Conservation (phyloP, 2,113 vertebrate species). For the Prolemur simus region DNA sequence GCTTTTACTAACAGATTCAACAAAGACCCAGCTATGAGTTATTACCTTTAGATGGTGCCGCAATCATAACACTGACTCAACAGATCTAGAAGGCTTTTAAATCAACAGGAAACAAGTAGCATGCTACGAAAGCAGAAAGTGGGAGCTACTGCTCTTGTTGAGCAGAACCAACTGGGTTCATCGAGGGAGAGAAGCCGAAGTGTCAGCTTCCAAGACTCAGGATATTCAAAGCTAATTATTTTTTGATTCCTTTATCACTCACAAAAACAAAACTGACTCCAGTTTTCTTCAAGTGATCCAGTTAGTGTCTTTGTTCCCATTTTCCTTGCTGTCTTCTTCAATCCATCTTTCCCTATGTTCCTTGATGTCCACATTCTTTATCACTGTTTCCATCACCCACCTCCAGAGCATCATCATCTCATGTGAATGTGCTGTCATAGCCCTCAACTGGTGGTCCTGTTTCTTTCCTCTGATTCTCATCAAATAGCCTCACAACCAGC, state of each 20-base stretch:
- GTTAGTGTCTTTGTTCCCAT: not conserved
- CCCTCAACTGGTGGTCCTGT: fast-evolving
- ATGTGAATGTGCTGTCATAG: fast-evolving
- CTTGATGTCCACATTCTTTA: fast-evolving
- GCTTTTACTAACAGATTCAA: not conserved
- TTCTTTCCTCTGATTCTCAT: not conserved
- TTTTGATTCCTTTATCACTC: not conserved
- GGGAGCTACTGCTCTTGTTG: too few relatives aligned
- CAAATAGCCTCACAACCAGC: too few relatives aligned
- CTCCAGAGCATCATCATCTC: not conserved
- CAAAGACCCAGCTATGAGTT: not conserved
- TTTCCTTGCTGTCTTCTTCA: not conserved
- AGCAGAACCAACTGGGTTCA: not conserved
- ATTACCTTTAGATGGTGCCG: not conserved
- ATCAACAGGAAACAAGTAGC: not conserved
- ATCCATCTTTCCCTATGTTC: not conserved
- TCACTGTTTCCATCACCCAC: fast-evolving
- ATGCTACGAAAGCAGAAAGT: not conserved
- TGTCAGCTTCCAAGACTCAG: not conserved
- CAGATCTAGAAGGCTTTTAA: not conserved
- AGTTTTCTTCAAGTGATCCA: not conserved
- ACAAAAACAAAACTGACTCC: not conserved
- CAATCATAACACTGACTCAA: not conserved
- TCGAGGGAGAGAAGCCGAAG: not conserved
- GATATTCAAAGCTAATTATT: not conserved